A percentile compares a stretch with the other conserved stretches of the same genome.
Evolutionary conservation across 1,140 invertebrate species (phyloP).

Genomic region (Camponotus floridanus): DNA sequence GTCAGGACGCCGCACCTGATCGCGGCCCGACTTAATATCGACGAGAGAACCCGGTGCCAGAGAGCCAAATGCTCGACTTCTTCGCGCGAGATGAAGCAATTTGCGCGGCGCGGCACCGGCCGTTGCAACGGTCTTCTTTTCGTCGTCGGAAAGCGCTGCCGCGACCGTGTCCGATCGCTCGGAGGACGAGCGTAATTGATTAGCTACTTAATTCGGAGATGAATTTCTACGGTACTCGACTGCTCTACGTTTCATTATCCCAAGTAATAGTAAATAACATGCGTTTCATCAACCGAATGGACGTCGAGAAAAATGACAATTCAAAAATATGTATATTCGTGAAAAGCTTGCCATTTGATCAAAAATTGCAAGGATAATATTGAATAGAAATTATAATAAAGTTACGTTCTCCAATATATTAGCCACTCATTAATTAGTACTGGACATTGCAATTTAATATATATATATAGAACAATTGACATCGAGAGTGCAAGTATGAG

Average conservation of each 20-base stretch:
- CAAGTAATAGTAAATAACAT: not conserved
- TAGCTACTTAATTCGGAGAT: conserved; percentile 61
- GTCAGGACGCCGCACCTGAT: conserved; percentile 78
- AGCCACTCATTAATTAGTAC: not conserved
- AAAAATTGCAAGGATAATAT: not conserved
- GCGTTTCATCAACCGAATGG: conserved; percentile 7
- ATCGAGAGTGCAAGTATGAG: not conserved
- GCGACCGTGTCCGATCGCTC: conserved; percentile 63
- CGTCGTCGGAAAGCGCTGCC: conserved; percentile 39
- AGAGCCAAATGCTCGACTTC: conserved; percentile 68
- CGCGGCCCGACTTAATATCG: conserved; percentile 75
- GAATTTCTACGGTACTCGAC: conserved; percentile 42
- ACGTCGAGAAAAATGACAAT: not conserved
- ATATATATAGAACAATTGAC: not conserved
- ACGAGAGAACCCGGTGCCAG: conserved; percentile 64
- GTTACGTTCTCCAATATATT: not conserved
- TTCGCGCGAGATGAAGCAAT: conserved; percentile 71
- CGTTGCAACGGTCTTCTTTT: not conserved
- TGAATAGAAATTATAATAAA: not conserved
- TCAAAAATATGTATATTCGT: not conserved
- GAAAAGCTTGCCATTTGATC: not conserved
- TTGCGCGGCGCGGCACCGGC: conserved; percentile 50
- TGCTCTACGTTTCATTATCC: not conserved
- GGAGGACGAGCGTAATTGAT: conserved; percentile 67
- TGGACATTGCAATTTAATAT: conserved; percentile 1